Evolutionary conservation across 2,888 invertebrate genomes (phyloP).

Genomic region (Ectobius pallidus): DNA sequence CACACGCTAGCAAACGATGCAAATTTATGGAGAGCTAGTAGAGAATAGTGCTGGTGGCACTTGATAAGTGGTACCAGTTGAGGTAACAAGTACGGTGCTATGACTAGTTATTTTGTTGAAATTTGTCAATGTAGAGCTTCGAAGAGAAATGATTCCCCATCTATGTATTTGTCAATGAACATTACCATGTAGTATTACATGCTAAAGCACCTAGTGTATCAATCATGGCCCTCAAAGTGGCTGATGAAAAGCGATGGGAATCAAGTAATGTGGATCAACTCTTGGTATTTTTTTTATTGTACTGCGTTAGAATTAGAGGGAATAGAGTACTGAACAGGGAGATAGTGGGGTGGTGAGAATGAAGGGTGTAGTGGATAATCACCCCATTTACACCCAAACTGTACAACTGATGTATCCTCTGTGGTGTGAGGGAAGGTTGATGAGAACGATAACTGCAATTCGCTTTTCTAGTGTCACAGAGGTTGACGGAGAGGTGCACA

Average conservation of each 20-base stretch:
- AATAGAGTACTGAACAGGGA: background rate
- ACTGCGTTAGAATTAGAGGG: conserved; percentile 4
- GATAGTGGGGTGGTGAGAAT: background rate
- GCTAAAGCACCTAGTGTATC: background rate
- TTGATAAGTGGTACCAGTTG: background rate
- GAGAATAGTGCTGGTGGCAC: background rate
- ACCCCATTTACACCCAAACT: conserved; percentile 31
- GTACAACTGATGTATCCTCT: conserved; percentile 22
- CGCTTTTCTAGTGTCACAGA: conserved; percentile 23
- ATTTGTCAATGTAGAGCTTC: background rate
- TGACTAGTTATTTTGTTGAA: background rate
- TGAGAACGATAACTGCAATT: conserved; percentile 23
- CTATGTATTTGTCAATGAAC: background rate
- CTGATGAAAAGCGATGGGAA: conserved; percentile 9
- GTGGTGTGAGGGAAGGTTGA: background rate
- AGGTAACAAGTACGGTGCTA: background rate
- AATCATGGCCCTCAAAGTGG: conserved; percentile 1
- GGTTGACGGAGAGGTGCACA: conserved; percentile 34
- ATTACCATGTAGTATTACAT: background rate
- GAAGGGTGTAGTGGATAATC: conserved; percentile 25
- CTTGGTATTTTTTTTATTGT: conserved; percentile 5
- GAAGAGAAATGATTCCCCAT: background rate
- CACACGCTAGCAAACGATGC: background rate
- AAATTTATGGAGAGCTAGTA: background rate
- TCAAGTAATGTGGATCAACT: background rate